phyloP scores from a whole-genome alignment of 1,140 invertebrate species.

The Coptotermes formosanus region DNA sequence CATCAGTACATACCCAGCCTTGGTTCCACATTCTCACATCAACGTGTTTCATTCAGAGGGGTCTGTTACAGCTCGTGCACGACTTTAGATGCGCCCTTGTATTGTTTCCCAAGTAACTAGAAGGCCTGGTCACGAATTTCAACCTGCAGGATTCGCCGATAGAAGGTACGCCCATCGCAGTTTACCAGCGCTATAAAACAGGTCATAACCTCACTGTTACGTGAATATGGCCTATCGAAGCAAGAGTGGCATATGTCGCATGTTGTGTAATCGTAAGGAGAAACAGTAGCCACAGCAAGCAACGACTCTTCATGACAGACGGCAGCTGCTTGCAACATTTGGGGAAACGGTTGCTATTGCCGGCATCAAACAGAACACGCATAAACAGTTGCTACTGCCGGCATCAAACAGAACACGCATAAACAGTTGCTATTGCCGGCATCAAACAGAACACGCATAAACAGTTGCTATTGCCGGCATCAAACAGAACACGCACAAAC shows the following conservation, averaged over 20 bases:
- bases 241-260: background rate
- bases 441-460: too few species aligned
- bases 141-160: background rate
- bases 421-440: too few species aligned
- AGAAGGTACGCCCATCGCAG: background rate
- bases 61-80: background rate
- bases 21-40: too few species aligned
- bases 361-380: too few species aligned
- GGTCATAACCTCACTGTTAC: background rate
- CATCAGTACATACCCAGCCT: background rate
- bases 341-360: too few species aligned
- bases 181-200: background rate
- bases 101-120: background rate
- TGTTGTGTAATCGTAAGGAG: background rate
- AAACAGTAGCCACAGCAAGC: too few species aligned
- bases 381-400: too few species aligned
- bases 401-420: too few species aligned
- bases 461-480: too few species aligned
- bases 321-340: too few species aligned
- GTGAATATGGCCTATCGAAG: background rate
- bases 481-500: too few species aligned
- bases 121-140: background rate
- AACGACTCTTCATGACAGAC: too few species aligned
- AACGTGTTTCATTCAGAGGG: background rate
- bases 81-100: background rate